Evolutionary conservation across 2,113 vertebrate species (phyloP), one percentile per base, ranked within the genome.

Genomic region (Stercorarius parasiticus): DNA sequence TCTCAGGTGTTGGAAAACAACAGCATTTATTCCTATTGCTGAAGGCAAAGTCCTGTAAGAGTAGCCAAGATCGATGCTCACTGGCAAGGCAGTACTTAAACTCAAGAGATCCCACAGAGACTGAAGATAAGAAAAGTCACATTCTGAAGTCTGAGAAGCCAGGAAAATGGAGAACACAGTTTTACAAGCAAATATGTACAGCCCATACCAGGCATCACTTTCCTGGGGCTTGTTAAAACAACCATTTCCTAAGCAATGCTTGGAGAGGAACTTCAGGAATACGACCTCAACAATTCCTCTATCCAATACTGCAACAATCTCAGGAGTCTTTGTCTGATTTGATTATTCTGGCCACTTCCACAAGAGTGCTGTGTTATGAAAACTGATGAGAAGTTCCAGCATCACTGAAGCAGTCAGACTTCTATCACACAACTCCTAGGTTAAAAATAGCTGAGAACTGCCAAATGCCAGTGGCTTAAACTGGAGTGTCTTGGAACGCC

Each of bases 401-500:
- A 43, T 50, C 52, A 40, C 32, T 11, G 34, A 61, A 66, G 50
- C n/a, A 53, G 27, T 30, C 73, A 76, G 43, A 53, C 9, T 65
- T 30, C 13, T 25, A 16, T 55, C 58, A 53, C 43, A 27, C 20
- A 77, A 9, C 27, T 72, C 40, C 36, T 50, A 17, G 19, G 18
- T 70, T 27, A 40, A 45, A 61, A 89, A 59, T 7, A 61, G 15
- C 29, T 22, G 7, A 62, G 17, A 64, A 69, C 17, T 64, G 55
- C 6, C 72, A 73, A 38, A 45, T 20, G 7, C 13, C 42, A 55
- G 4, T 27, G 4, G 72, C 27, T 49, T 36, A 50, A 38, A 55
- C 53, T 42, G 36, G 21, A 58, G 13, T 2, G 4, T 16, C 43
- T 50, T 12, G 16, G 30, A 58, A 70, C 0, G 0, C 10, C 34